Base-by-base conservation (phyloP, 2,888 invertebrate genomes). In the Ichneumon xanthorius region DNA sequence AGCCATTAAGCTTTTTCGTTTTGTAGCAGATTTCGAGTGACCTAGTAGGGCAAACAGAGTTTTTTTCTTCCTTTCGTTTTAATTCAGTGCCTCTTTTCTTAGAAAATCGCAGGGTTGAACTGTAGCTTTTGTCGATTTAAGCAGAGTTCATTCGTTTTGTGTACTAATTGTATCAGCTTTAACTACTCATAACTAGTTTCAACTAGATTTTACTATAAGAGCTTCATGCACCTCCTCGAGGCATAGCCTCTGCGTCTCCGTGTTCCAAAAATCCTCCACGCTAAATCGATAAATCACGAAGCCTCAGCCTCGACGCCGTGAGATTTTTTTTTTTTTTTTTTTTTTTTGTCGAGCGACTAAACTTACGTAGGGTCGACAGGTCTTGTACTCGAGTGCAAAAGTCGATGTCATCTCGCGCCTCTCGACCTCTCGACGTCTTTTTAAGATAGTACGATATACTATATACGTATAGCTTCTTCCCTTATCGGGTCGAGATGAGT, bases 281-380 rank as follows among this genome's bases (percentile, higher is more conserved):
- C 26, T 61, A 68, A 80, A 77, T 84, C 72, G 63, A 77, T 84
- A 37, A 68, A 80, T 76, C 45, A 65, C 37, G 30, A 50, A n/a
- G 7, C 48, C 14, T 30, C 33, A 40, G 40, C 9, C 58, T 45
- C 58, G 61, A 78, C 55, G 61, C 2, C 16, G n/a, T 65, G 68
- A 82, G 26, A 14, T 45, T 3, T 11, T 45, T 45, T 26, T 26
- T 26, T 30, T 30, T 30, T n/a, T n/a, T n/a, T n/a, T n/a, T 30
- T 30, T 30, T 30, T 81, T 81, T 63, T 40, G 53, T 16, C 45
- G 6, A 67, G 33, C 14, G 22, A 55, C 33, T 63, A 76, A 63
- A 70, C 63, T 63, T 61, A 48, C 6, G n/a, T 61, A 48, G 16
- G 22, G 55, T 22, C 37, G 68, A 67, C 65, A 58, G 76, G 37